Evolutionary conservation across 2,888 invertebrate species (phyloP), one percentile per base, ranked within the genome.

Genomic region (Endotricha flammealis): DNA sequence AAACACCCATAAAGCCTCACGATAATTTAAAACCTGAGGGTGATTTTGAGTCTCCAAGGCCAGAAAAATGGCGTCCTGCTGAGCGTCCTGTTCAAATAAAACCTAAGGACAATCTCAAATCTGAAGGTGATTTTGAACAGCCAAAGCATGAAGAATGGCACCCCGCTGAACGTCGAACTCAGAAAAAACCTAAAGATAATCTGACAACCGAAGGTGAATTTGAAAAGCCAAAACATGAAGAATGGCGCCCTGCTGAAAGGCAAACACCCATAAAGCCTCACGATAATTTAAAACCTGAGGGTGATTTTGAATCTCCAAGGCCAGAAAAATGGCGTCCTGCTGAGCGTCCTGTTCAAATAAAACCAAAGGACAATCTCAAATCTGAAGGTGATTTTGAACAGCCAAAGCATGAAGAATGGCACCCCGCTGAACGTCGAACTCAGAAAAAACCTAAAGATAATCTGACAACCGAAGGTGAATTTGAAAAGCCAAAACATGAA

Each of bases 21-120:
- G 91, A 82, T 42, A 91, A 91, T 47, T 53, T 91, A 0, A 79
- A 72, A 38, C 80, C 88, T 0, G 90, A 91, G 63, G 91, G 91
- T 0, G 85, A 88, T 0, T 90, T 90, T 49, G 75, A 88, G 32
- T 56, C 68, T 4, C 87, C 87, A 0, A 74, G 74, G 4, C 78
- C 72, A 1, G 70, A 80, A 1, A 44, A 82, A 66, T 83, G 70
- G 59, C 53, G 55, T 0, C 83, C 87, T 1, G 87, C 77, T 2
- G 88, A 86, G 32, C 47, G 45, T 32, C 73, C 41, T 4, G 43
- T 46, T 5, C 72, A 60, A 12, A 70, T 54, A 1, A 71, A 64
- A 16, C 82, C 77, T 0, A 44, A 72, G 9, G 91, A 91, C 42
- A 91, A 91, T 46, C 52, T 91, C 0, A 66, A 53, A 27, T 87